Evolutionary conservation across 2,888 invertebrate genomes (phyloP).

Genomic region (Vanessa cardui): DNA sequence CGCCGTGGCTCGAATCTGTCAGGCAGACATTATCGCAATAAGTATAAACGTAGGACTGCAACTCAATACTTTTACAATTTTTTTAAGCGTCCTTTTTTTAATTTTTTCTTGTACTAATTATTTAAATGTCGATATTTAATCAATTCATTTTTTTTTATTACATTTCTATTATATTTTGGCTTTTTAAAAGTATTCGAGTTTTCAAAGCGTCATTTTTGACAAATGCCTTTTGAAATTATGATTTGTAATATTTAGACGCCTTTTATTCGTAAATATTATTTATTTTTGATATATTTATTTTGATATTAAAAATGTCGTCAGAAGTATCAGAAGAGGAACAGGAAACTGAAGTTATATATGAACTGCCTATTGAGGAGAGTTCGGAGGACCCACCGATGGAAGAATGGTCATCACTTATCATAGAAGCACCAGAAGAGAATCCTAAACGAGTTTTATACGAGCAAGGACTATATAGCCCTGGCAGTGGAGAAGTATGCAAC

Average conservation of each 20-base stretch:
- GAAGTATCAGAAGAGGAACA: slow-evolving; percentile 35
- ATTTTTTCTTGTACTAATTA: too few species aligned
- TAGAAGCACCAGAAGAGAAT: slow-evolving; percentile 49
- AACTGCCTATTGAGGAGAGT: slow-evolving; percentile 48
- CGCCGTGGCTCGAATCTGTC: too few species aligned
- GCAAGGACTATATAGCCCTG: slow-evolving; percentile 57
- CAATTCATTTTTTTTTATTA: not conserved
- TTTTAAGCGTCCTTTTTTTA: too few species aligned
- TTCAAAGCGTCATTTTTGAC: not conserved
- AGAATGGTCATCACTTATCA: slow-evolving; percentile 64
- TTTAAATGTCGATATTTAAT: not conserved
- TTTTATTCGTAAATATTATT: slow-evolving; percentile 31
- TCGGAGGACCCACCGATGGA: slow-evolving; percentile 63
- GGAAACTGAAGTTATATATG: slow-evolving; percentile 39
- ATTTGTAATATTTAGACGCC: slow-evolving; percentile 2
- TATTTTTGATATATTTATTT: slow-evolving; percentile 16
- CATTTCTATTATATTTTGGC: not conserved
- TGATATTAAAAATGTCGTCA: slow-evolving; percentile 40
- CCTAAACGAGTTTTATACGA: slow-evolving; percentile 48
- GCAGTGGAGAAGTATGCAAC: slow-evolving; percentile 62
- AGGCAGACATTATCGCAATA: too few species aligned
- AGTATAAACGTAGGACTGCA: too few species aligned
- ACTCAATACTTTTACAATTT: too few species aligned
- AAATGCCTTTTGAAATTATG: not conserved
- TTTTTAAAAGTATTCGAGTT: not conserved